These are phyloP conservation scores for Reticulitermes lucifugus DNA, from an alignment of 2,888 invertebrate genomes.

Conservation along the genomic window DNA sequence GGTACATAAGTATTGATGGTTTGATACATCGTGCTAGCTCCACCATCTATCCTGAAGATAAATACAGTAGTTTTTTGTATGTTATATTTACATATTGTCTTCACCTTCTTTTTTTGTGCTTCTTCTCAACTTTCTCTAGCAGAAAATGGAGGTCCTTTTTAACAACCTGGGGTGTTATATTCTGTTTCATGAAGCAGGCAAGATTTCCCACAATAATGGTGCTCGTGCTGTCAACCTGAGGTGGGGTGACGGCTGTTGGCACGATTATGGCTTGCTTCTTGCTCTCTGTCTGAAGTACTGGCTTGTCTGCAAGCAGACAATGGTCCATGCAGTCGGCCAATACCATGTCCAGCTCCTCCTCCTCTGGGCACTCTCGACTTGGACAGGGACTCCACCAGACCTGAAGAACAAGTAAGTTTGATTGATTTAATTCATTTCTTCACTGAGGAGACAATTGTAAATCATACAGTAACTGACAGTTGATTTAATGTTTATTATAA, in stretches of 20 bases:
- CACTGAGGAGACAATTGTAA: too few species aligned
- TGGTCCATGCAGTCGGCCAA: constrained; percentile 80
- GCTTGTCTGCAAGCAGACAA: constrained; percentile 67
- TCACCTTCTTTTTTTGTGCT: constrained; percentile 40
- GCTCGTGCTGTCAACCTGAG: neutral
- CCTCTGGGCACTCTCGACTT: constrained; percentile 81
- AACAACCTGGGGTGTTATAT: neutral
- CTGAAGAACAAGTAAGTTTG: constrained; percentile 60
- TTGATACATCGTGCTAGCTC: too few species aligned
- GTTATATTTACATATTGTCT: too few species aligned
- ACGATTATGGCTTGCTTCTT: neutral
- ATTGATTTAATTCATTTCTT: too few species aligned
- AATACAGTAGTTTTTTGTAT: too few species aligned
- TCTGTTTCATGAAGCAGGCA: neutral
- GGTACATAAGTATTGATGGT: too few species aligned
- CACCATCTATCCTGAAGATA: too few species aligned
- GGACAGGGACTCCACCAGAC: constrained; percentile 89
- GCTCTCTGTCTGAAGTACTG: neutral
- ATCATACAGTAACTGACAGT: too few species aligned
- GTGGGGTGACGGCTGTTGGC: constrained; percentile 4
- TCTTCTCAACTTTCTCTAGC: constrained; percentile 23
- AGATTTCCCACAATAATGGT: constrained; percentile 13
- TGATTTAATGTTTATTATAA: too few species aligned
- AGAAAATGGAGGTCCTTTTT: constrained; percentile 29
- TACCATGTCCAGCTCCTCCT: constrained; percentile 78